Conservation (phyloP, 2,113 vertebrate species). For the Lasiurus cinereus region DNA sequence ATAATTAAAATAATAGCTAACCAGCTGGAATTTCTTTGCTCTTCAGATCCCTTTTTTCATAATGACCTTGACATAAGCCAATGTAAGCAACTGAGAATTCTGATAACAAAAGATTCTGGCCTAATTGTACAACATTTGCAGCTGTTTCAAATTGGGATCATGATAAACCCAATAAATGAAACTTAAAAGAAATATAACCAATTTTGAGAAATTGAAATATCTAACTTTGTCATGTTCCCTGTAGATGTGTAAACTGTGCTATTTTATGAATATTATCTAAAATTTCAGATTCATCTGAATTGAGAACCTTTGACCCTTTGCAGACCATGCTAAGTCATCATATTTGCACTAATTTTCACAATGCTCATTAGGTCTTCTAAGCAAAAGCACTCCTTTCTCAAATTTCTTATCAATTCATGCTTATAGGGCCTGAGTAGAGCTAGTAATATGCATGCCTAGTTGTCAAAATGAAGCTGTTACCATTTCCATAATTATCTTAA, state of each 20-base stretch:
- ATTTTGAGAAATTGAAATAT: slow-evolving; percentile 32
- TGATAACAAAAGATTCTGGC: slow-evolving; percentile 80
- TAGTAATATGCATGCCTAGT: slow-evolving; percentile 80
- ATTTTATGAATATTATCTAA: slow-evolving; percentile 7
- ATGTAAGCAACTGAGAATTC: slow-evolving; percentile 73
- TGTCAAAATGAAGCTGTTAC: slow-evolving; percentile 81
- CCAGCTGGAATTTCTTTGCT: slow-evolving; percentile 80
- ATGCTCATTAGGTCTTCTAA: slow-evolving; percentile 51
- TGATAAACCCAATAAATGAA: slow-evolving; percentile 50
- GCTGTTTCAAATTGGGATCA: slow-evolving; percentile 69
- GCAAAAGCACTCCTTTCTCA: slow-evolving; percentile 59
- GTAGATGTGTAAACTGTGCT: background rate
- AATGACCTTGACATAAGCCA: slow-evolving; percentile 80
- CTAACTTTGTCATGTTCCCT: background rate
- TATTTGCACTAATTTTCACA: slow-evolving; percentile 63
- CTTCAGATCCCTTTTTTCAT: slow-evolving; percentile 70
- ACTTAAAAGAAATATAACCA: slow-evolving; percentile 44
- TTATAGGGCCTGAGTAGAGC: slow-evolving; percentile 75
- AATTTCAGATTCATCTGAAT: slow-evolving; percentile 41
- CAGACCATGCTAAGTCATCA: slow-evolving; percentile 3
- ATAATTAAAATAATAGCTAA: slow-evolving; percentile 80
- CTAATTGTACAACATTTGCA: slow-evolving; percentile 77
- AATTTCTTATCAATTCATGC: slow-evolving; percentile 78
- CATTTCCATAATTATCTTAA: slow-evolving; percentile 82
- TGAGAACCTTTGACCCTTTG: slow-evolving; percentile 46